These are phyloP conservation scores for Lepidurus packardi DNA, from an alignment of 1,140 invertebrate species.

Conservation along the genomic window DNA sequence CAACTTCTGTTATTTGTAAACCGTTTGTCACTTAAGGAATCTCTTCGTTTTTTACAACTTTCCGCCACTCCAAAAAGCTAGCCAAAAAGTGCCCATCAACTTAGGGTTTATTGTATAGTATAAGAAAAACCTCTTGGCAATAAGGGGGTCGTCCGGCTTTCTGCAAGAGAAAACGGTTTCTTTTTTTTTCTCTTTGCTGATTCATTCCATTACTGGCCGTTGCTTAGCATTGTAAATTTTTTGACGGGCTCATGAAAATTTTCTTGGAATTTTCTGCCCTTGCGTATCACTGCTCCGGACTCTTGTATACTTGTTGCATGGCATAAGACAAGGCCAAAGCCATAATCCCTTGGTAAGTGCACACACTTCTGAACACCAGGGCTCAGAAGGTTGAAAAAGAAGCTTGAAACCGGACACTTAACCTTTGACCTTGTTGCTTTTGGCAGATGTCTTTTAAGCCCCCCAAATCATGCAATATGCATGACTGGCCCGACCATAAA, in stretches of 20 bases:
- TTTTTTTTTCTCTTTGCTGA: background rate
- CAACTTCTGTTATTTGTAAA: too few species aligned
- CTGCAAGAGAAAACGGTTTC: too few species aligned
- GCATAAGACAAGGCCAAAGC: background rate
- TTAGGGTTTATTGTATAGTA: too few species aligned
- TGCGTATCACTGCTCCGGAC: background rate
- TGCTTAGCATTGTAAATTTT: slow-evolving; percentile 6
- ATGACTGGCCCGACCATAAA: slow-evolving; percentile 9
- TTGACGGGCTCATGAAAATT: background rate
- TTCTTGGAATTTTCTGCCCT: background rate
- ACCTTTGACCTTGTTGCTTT: slow-evolving; percentile 7
- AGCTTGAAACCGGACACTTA: slow-evolving; percentile 11
- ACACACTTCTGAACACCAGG: background rate
- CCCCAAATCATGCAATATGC: slow-evolving; percentile 6
- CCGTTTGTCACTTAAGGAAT: too few species aligned
- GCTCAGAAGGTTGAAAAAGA: background rate
- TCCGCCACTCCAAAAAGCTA: too few species aligned
- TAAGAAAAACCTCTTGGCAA: too few species aligned
- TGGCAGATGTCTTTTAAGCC: slow-evolving; percentile 8
- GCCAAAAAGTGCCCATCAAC: too few species aligned
- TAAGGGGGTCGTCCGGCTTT: too few species aligned
- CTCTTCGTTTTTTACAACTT: too few species aligned
- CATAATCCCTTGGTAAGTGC: background rate
- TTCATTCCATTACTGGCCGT: background rate
- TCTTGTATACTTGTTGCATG: background rate